Percentiles rank a stretch among this genome's conserved stretches.
phyloP scores from a whole-genome alignment of 2,888 invertebrate genomes.

The Andrena chrysosceles region DNA sequence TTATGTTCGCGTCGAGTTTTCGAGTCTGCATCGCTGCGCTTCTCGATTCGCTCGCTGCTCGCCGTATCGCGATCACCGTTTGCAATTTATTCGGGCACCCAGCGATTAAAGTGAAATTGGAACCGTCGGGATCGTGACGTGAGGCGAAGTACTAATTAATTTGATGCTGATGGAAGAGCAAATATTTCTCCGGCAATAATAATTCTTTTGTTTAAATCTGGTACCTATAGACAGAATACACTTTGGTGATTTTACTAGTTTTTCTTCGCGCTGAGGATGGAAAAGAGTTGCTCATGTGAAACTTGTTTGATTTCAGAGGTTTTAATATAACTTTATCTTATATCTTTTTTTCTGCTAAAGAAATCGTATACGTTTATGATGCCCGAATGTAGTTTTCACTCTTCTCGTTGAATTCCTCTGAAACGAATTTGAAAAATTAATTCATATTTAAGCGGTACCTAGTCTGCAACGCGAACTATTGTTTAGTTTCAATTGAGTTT shows the following conservation, averaged over 20 bases:
- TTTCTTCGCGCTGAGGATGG: background rate
- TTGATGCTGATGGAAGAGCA: background rate
- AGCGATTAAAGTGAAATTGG: background rate
- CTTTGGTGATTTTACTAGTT: background rate
- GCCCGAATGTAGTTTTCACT: too few species aligned
- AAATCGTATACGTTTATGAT: too few species aligned
- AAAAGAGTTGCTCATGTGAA: too few species aligned
- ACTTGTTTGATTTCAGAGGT: too few species aligned
- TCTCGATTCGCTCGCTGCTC: conserved; percentile 5
- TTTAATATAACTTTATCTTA: too few species aligned
- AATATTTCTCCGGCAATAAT: background rate
- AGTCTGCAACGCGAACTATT: too few species aligned
- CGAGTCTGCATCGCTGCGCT: conserved; percentile 49
- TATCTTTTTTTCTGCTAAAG: too few species aligned
- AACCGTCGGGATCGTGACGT: background rate
- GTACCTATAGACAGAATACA: background rate
- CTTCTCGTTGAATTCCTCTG: background rate
- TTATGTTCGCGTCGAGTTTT: conserved; percentile 72
- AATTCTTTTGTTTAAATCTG: background rate
- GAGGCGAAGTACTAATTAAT: background rate
- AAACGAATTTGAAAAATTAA: background rate
- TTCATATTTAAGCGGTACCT: background rate
- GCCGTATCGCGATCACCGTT: conserved; percentile 17
- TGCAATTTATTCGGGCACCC: conserved; percentile 14
- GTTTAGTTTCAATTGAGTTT: too few species aligned